Evolutionary conservation across 2,797 vertebrate genomes (phyloP).

Genomic region (Coregonus suidteri): DNA sequence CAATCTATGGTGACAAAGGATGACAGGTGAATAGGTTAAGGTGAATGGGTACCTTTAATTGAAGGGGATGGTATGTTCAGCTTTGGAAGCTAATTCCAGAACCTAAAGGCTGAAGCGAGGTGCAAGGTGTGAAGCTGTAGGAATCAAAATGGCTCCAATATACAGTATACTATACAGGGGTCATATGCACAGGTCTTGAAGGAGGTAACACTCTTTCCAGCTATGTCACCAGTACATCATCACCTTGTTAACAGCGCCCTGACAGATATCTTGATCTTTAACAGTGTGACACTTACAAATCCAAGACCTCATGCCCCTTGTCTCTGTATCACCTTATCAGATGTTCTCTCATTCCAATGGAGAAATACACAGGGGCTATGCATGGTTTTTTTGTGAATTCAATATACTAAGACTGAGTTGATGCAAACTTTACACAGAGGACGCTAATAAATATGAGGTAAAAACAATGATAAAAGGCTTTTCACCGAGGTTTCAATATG

Average conservation of each 20-base stretch:
- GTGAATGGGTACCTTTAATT: not conserved
- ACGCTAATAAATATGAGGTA: not conserved
- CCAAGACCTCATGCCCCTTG: not conserved
- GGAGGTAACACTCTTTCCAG: not conserved
- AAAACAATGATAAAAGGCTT: too few relatives aligned
- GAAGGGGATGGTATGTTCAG: not conserved
- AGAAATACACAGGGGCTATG: not conserved
- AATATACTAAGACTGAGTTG: not conserved
- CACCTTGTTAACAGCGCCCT: not conserved
- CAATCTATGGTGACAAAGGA: not conserved
- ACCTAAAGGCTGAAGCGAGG: not conserved
- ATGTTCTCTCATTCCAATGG: not conserved
- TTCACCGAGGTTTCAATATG: too few relatives aligned
- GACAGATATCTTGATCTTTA: conserved; percentile 1
- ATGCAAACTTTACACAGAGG: not conserved
- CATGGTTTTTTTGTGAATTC: not conserved
- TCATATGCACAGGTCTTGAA: not conserved
- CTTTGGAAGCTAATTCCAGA: not conserved
- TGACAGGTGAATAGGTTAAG: not conserved
- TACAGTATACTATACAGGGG: too few relatives aligned
- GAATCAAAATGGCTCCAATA: not conserved
- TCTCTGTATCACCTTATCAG: not conserved
- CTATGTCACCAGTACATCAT: not conserved
- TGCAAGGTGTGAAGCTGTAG: not conserved
- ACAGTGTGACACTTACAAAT: not conserved